phyloP scores from a whole-genome alignment of 2,888 invertebrate species.

The Sympetrum striolatum region DNA sequence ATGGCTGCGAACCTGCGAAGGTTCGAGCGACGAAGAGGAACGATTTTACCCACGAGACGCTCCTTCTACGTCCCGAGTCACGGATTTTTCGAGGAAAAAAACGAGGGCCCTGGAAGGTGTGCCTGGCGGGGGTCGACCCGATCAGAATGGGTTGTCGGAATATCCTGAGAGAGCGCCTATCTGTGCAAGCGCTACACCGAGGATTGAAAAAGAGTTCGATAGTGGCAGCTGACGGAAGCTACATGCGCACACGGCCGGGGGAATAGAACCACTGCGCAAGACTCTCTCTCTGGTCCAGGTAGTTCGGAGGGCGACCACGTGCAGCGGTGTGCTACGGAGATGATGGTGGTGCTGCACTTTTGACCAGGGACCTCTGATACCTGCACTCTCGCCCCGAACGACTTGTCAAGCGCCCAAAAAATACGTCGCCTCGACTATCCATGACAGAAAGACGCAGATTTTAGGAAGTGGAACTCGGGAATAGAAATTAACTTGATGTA shows the following conservation, averaged over 20 bases:
- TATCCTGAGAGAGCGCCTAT: background rate
- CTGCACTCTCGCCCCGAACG: too few relatives aligned
- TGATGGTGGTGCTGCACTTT: too few relatives aligned
- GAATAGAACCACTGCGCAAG: slow-evolving; percentile 2
- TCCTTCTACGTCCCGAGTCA: slow-evolving; percentile 16
- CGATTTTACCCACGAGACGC: slow-evolving; percentile 46
- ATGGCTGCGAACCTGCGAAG: slow-evolving; percentile 43
- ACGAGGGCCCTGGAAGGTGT: slow-evolving; percentile 49
- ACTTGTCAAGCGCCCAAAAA: too few relatives aligned
- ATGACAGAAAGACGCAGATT: too few relatives aligned
- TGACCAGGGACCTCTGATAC: too few relatives aligned
- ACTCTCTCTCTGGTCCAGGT: slow-evolving; percentile 23
- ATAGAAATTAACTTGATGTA: too few relatives aligned
- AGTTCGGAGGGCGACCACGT: slow-evolving; percentile 27
- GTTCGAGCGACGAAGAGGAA: slow-evolving; percentile 17
- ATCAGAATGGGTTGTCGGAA: background rate
- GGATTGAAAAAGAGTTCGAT: slow-evolving; percentile 38
- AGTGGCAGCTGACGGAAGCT: slow-evolving; percentile 39
- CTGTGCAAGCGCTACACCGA: slow-evolving; percentile 29
- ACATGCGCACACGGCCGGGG: slow-evolving; percentile 11
- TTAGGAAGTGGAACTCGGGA: too few relatives aligned
- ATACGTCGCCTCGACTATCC: too few relatives aligned
- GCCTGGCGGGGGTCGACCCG: background rate
- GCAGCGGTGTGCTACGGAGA: background rate
- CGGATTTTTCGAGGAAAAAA: slow-evolving; percentile 47